These are phyloP conservation scores for Anguilla megastoma DNA, from an alignment of 2,797 vertebrate species.

Conservation along the genomic window DNA sequence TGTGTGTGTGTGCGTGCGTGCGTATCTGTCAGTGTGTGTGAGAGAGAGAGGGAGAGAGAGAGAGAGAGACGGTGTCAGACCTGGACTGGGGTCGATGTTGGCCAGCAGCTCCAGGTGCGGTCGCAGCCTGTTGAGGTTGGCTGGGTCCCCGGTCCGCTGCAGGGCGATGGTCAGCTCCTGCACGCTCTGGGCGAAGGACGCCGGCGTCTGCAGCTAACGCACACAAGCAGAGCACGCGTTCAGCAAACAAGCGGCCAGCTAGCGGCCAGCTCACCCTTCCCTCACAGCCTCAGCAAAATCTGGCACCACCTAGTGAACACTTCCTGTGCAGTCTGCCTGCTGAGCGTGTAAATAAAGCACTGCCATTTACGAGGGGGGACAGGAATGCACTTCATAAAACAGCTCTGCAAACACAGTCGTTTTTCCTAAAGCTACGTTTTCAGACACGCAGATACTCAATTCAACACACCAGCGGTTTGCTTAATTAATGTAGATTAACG, in stretches of 20 bases:
- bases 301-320: slow-evolving; percentile 10
- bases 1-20: background rate
- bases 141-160: slow-evolving; percentile 97
- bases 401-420: background rate
- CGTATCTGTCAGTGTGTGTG: background rate
- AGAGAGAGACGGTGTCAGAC: slow-evolving; percentile 61
- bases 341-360: background rate
- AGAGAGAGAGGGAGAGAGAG: background rate
- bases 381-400: background rate
- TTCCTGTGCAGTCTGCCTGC: background rate
- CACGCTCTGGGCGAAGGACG: slow-evolving; percentile 98
- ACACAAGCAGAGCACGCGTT: background rate
- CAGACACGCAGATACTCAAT: background rate
- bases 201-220: slow-evolving; percentile 94
- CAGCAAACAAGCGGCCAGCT: background rate
- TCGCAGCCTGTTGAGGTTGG: slow-evolving; percentile 93
- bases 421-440: no score
- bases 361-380: background rate
- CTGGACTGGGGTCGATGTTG: slow-evolving; percentile 98
- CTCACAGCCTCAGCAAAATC: background rate
- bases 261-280: background rate
- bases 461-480: background rate
- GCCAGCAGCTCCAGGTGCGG: slow-evolving; percentile 95
- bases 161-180: slow-evolving; percentile 98
- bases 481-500: background rate